Percentiles rank a stretch among this genome's conserved stretches.
Evolutionary conservation across 2,113 vertebrate genomes (phyloP).

Genomic region (Eulemur macaco): DNA sequence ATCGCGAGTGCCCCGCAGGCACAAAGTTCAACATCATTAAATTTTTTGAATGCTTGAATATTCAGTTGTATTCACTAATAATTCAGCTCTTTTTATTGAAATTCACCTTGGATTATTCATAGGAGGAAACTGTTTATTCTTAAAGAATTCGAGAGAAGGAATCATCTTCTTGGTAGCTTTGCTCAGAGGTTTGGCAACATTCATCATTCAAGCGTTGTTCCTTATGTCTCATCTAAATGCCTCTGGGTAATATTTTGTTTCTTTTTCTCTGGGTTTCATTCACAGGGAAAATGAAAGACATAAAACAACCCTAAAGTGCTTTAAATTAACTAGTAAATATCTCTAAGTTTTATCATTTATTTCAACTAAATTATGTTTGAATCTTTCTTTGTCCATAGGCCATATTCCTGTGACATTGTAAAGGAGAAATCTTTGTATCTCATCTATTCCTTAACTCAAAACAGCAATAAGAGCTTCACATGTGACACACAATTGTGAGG

Average conservation of each 20-base stretch:
- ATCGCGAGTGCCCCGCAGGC: not conserved
- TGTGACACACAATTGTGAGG: not conserved
- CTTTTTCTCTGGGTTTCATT: not conserved
- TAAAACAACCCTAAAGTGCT: not conserved
- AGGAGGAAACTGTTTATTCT: not conserved
- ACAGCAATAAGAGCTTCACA: not conserved
- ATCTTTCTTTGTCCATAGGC: not conserved
- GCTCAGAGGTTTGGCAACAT: not conserved
- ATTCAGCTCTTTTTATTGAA: not conserved
- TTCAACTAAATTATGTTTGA: not conserved
- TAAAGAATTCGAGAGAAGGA: not conserved
- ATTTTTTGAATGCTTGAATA: not conserved
- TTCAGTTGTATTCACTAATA: not conserved
- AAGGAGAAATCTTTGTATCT: not conserved
- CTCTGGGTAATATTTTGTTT: not conserved
- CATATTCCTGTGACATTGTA: not conserved
- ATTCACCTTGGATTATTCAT: not conserved
- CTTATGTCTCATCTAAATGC: not conserved
- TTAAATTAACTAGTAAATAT: not conserved
- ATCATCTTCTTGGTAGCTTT: not conserved
- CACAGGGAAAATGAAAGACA: not conserved
- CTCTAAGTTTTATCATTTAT: not conserved
- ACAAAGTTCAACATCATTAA: constrained; percentile 27
- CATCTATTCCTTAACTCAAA: not conserved
- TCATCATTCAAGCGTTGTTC: not conserved